Evolutionary conservation across 2,888 invertebrate genomes (phyloP).

Genomic region (Drosophila imparisetae): DNA sequence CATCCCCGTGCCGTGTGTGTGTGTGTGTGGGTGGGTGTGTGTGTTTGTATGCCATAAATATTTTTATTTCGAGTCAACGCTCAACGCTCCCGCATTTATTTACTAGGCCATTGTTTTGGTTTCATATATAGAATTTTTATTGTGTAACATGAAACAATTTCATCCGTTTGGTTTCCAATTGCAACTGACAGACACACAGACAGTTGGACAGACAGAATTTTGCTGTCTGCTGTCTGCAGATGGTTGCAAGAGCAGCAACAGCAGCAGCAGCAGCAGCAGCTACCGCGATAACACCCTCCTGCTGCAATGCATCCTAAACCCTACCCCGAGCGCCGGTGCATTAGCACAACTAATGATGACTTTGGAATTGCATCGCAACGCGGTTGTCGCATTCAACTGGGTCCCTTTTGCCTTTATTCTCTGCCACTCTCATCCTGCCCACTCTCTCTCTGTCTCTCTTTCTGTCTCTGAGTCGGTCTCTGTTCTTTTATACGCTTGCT

Average conservation of each 20-base stretch:
- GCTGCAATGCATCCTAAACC: slow-evolving; percentile 2
- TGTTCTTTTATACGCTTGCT: slow-evolving; percentile 45
- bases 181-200: slow-evolving; percentile 63
- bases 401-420: slow-evolving; percentile 23
- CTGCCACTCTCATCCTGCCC: not conserved
- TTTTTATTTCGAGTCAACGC: slow-evolving; percentile 71
- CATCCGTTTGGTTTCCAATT: slow-evolving; percentile 70
- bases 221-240: slow-evolving; percentile 51
- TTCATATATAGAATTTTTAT: slow-evolving; percentile 77
- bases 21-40: not conserved
- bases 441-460: not conserved
- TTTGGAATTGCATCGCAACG: slow-evolving; percentile 61
- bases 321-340: slow-evolving; percentile 55
- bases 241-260: slow-evolving; percentile 40
- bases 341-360: slow-evolving; percentile 73
- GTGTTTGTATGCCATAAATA: slow-evolving; percentile 41
- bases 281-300: slow-evolving; percentile 49
- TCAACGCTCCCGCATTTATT: slow-evolving; percentile 72
- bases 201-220: slow-evolving; percentile 31
- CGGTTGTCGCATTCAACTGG: slow-evolving; percentile 48
- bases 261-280: not conserved
- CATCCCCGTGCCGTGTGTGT: too few species aligned
- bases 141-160: slow-evolving; percentile 73
- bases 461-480: not conserved
- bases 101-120: slow-evolving; percentile 76